A percentile compares a stretch with the other conserved stretches of the same genome.
These are phyloP conservation scores for Berghia stephanieae DNA, from an alignment of 1,140 invertebrate genomes.

Conservation along the genomic window DNA sequence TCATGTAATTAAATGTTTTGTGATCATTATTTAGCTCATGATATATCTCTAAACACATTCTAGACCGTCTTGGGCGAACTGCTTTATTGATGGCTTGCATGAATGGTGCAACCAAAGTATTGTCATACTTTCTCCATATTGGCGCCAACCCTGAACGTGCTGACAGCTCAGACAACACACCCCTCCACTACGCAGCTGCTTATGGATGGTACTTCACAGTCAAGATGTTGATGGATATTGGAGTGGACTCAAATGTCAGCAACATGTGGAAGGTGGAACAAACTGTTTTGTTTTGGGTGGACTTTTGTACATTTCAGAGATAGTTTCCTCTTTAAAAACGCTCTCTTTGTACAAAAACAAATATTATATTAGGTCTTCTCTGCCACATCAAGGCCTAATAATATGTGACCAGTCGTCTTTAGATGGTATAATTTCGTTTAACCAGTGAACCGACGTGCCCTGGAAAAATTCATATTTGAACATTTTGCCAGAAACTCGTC, in stretches of 20 bases:
- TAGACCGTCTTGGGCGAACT: slow-evolving; percentile 69
- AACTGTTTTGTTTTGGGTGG: neutral
- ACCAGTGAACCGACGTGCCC: too few species aligned
- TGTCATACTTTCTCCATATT: slow-evolving; percentile 71
- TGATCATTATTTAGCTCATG: neutral
- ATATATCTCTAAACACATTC: neutral
- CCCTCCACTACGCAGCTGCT: slow-evolving; percentile 82
- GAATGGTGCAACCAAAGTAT: slow-evolving; percentile 72
- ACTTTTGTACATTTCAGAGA: neutral
- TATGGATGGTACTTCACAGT: slow-evolving; percentile 72
- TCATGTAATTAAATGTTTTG: neutral
- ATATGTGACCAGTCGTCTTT: too few species aligned
- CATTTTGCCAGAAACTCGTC: too few species aligned
- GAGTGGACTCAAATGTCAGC: slow-evolving; percentile 61
- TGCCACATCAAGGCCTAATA: too few species aligned
- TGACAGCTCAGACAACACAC: slow-evolving; percentile 79
- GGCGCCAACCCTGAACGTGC: slow-evolving; percentile 73
- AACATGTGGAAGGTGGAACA: slow-evolving; percentile 71
- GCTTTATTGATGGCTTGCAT: slow-evolving; percentile 70
- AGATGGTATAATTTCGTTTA: too few species aligned
- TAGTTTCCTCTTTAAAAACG: neutral
- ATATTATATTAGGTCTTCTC: too few species aligned
- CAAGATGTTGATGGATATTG: slow-evolving; percentile 68
- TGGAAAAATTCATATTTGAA: too few species aligned
- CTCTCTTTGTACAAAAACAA: neutral